phyloP scores from a whole-genome alignment of 2,888 invertebrate genomes.

The Phortica okadai region DNA sequence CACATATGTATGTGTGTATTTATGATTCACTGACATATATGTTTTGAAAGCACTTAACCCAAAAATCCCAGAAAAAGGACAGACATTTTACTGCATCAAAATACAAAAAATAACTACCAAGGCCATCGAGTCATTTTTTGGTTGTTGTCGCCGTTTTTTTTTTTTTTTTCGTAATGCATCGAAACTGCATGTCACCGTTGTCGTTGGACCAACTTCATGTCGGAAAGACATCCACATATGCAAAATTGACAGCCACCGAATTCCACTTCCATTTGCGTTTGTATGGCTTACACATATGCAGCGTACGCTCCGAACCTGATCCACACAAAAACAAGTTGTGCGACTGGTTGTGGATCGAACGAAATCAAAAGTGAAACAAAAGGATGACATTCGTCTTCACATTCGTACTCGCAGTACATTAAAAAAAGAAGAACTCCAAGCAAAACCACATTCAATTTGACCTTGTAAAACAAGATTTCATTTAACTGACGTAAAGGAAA shows the following conservation, averaged over 20 bases:
- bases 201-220: neutral
- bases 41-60: constrained; percentile 10
- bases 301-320: constrained; percentile 78
- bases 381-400: too few species aligned
- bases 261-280: neutral
- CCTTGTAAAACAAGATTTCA: too few species aligned
- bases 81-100: constrained; percentile 11
- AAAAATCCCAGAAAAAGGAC: constrained; percentile 17
- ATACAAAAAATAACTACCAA: constrained; percentile 14
- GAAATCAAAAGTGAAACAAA: too few species aligned
- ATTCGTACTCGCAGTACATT: too few species aligned
- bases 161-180: neutral
- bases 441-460: too few species aligned
- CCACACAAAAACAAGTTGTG: neutral
- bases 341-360: constrained; percentile 61
- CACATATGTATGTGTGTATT: neutral
- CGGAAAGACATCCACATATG: too few species aligned
- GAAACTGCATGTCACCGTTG: neutral
- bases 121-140: constrained; percentile 8
- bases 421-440: too few species aligned
- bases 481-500: too few species aligned
- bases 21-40: neutral
- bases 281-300: constrained; percentile 61
- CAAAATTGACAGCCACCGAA: neutral
- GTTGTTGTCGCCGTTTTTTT: neutral